phyloP scores from a whole-genome alignment of 1,140 invertebrate genomes.

The Ruditapes philippinarum region DNA sequence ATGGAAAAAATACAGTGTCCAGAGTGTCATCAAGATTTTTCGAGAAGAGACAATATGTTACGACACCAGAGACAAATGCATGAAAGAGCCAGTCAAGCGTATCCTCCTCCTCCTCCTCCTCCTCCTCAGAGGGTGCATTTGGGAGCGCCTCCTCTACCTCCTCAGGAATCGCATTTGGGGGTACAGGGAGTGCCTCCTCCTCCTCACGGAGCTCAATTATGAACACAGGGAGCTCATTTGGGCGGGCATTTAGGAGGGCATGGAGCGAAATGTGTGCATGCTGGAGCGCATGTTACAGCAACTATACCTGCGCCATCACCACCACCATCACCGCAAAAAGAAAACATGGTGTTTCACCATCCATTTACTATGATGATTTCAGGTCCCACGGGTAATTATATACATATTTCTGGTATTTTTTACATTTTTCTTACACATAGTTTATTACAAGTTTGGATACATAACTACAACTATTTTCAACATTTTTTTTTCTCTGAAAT shows the following conservation, averaged over 20 bases:
- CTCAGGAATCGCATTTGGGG: no score
- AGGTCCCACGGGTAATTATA: neutral
- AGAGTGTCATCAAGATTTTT: neutral
- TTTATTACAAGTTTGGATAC: neutral
- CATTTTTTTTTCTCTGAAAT: no score
- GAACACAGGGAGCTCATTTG: no score
- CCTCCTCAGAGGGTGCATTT: no score
- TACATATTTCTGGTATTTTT: neutral
- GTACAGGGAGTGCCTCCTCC: neutral
- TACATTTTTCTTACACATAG: neutral
- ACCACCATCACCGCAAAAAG: no score
- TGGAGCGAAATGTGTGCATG: no score
- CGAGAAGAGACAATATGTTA: conserved; percentile 3
- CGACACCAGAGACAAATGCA: neutral
- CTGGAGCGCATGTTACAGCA: no score
- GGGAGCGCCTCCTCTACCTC: neutral
- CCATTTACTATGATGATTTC: neutral
- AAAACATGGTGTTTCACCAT: neutral
- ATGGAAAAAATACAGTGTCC: neutral
- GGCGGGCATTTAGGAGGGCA: no score
- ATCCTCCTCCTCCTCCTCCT: no score
- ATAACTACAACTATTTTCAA: neutral
- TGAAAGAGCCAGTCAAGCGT: neutral
- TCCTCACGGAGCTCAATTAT: neutral
- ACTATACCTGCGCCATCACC: no score